These are phyloP conservation scores for Sinocyclocheilus anshuiensis DNA, from an alignment of 2,113 vertebrate species.

Conservation along the genomic window DNA sequence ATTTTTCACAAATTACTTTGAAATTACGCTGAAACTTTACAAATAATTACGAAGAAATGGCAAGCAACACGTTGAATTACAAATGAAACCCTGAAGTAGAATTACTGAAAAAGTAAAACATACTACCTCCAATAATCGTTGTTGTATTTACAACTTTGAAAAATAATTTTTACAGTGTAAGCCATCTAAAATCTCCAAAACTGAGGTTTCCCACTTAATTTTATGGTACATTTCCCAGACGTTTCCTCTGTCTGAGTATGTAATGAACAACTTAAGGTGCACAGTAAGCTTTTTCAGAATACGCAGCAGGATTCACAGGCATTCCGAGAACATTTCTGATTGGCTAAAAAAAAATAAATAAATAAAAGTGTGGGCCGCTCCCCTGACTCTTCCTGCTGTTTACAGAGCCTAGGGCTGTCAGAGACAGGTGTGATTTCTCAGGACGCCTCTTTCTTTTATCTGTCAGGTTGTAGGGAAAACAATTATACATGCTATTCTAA, in stretches of 20 bases:
- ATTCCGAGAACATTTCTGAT: not conserved
- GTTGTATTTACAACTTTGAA: not conserved
- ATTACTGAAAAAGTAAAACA: not conserved
- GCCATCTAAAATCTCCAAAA: slow-evolving; percentile 41
- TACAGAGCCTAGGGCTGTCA: slow-evolving; percentile 10
- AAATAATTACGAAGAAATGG: not conserved
- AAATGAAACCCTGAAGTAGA: not conserved
- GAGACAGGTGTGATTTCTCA: not conserved
- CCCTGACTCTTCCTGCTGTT: not conserved
- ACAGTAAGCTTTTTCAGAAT: not conserved
- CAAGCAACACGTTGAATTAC: not conserved
- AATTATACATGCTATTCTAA: not conserved
- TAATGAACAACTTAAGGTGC: not conserved
- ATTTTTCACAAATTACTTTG: no score
- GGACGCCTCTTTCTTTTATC: not conserved
- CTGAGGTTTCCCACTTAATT: not conserved
- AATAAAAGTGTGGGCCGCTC: not conserved
- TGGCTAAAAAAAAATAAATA: not conserved
- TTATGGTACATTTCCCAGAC: not conserved
- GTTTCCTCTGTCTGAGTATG: not conserved
- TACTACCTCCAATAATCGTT: not conserved
- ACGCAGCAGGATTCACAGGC: not conserved
- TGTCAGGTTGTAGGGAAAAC: not conserved
- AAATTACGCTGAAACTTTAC: not conserved
- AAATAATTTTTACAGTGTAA: not conserved